Evolutionary conservation across 2,797 vertebrate species (phyloP), one percentile per base, ranked within the genome.

Genomic region (Trachops cirrhosus): DNA sequence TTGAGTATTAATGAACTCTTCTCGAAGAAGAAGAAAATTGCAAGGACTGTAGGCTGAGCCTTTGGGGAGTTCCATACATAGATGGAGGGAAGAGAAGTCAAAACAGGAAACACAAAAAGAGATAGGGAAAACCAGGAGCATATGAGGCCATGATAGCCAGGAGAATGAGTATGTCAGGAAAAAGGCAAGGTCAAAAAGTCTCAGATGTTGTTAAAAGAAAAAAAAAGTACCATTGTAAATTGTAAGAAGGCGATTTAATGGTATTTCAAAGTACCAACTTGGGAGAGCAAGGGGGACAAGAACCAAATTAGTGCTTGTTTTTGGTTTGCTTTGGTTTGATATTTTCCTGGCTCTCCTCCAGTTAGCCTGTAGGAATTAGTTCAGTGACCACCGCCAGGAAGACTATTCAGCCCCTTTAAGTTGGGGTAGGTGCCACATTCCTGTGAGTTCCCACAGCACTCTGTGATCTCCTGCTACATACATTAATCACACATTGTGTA

Each of bases 1-100:
- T 89, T 94, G 85, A 68, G 22, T 21, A 79, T 62, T 92, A 74
- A 92, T 90, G 46, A 92, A 54, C 82, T 92, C 34, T 84, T 52
- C 37, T 50, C 84, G 29, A 93, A 37, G 34, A 48, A 82, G 44
- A 48, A 91, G 71, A 77, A 62, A 88, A 88, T 80, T 75, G 11
- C 39, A 92, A 94, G 52, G 24, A 80, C 14, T 29, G 64, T 54
- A 22, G 59, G 5, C 3, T 85, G 8, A 87, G 18, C n/a, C 68
- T 44, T 77, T 16, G 18, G 39, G 80, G 74, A 70, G 46, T 85
- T 89, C 48, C 54, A 41, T 84, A 89, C 5, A 57, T 11, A 78
- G 54, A 71, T 29, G 8, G 32, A 92, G 9, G 62, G 32, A 62
- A 48, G 8, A 84, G 5, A 22, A 21, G 12, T 82, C 9, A 32